Base-by-base conservation (phyloP, 2,888 invertebrate species). In the Lypha dubia region DNA sequence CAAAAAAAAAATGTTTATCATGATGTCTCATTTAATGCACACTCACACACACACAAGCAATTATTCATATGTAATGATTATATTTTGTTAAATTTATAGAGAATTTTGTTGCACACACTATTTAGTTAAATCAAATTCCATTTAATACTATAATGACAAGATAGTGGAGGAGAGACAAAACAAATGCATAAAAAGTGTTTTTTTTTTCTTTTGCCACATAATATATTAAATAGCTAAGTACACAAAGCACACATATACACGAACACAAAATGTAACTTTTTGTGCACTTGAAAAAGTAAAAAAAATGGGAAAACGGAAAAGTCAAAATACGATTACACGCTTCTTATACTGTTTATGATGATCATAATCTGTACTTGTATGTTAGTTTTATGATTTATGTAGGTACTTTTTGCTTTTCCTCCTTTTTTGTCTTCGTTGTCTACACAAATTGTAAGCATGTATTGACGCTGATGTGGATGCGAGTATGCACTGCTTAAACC, bases 251-350 rank as follows among this genome's bases (percentile, higher is more conserved):
- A 28, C 41, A 32, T 53, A 70, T 35, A 15, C 5, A n/a, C 5
- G 17, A 15, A 62, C 35, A 53, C 20, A 11, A 51, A 5, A 28
- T 44, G 41, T 32, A 49, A 44, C 11, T 68, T 17, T 68, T 17
- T 49, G 13, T 35, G 13, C 17, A n/a, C 56, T 11, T 24, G 5
- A 62, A 67, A 74, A 70, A 60, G 60, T 5, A 13, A 8, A 11
- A 32, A 32, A 17, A 35, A 35, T 32, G 8, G 17, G 44, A 53
- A 56, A 70, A 62, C 28, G 74, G 75, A 81, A 81, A 68, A 70
- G 53, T 81, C 62, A 49, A 75, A 75, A 75, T 49, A 49, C 62
- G 68, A 75, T 75, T 81, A 63, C 70, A 75, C 28, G 44, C n/a
- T 20, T 44, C 15, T 51, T 41, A 62, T 51, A 20, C 53, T 24